Evolutionary conservation across 53 echinoderm and acorn worm species (phyloP), one percentile per base, ranked within the genome.

Genomic region (Glandiceps talaboti): DNA sequence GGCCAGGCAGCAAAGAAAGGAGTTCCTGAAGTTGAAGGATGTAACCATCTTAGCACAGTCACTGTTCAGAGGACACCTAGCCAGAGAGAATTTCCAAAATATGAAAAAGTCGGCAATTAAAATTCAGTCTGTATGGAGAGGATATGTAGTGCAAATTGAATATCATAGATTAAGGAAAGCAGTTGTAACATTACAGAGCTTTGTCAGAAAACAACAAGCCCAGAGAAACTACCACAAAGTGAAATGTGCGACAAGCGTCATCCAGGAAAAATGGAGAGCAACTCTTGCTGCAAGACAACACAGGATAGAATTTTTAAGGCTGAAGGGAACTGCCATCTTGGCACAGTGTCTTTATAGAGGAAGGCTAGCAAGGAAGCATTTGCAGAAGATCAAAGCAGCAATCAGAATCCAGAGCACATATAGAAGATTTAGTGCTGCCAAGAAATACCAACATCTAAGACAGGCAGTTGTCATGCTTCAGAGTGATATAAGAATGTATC

Each of bases 21-120:
- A 31, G 73, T 87, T 79, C n/a, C 76, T 14, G 27, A 32, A 76
- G 1, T 30, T 87, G 83, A 32, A 31, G 32, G 78, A 73, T 77
- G 82, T 85, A 73, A 80, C 83, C 27, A 31, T 88, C 10, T 29
- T 76, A 27, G 77, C 87, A 26, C 91, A 91, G 85, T 75, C 87
- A 32, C 1, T 82, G 20, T 88, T 76, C 77, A 87, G 85, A 76
- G 87, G 87, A 30, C 30, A 32, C 29, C 80, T 30, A 1, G 77
- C 77, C 20, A 77, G 30, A 45, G n/a, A 29, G 30, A 73, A 80
- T 6, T 72, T 76, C 1, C 79, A 28, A 14, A 14, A 80, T 74
- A 76, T 88, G 25, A n/a, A n/a, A n/a, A n/a, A n/a, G n/a, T n/a
- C n/a, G n/a, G n/a, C 91, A 28, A 77, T 92, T 28, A 79, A 32